Conservation (phyloP, 2,888 invertebrate species). For the Caenorhabditis sp. region DNA sequence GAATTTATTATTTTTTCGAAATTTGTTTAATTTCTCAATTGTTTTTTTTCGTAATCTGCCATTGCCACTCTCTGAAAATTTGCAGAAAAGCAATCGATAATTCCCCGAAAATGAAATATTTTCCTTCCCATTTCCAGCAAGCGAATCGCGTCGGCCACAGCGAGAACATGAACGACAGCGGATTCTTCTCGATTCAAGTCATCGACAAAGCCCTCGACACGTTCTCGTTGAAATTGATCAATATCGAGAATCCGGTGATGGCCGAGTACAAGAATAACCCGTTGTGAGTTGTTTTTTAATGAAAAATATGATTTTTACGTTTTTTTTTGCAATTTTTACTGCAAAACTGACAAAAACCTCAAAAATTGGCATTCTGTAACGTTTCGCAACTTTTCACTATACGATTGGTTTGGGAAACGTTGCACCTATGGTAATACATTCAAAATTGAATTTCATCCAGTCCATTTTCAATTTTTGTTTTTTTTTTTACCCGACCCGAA, state of each 20-base stretch:
- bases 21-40: no score
- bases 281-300: constrained; percentile 28
- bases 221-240: constrained; percentile 88
- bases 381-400: no score
- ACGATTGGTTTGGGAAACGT: no score
- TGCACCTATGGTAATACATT: no score
- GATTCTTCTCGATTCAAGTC: constrained; percentile 91
- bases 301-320: neutral
- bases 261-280: constrained; percentile 85
- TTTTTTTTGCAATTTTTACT: neutral
- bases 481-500: no score
- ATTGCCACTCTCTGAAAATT: no score
- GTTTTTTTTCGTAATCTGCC: no score
- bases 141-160: constrained; percentile 83
- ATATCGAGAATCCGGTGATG: constrained; percentile 87
- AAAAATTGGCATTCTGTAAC: no score
- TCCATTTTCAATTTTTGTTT: neutral
- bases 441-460: no score
- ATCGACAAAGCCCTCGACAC: constrained; percentile 65
- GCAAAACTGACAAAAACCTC: neutral
- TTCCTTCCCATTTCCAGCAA: neutral
- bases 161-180: constrained; percentile 90
- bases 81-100: no score
- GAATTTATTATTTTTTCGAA: no score
- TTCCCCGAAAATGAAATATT: no score